Percentiles rank a stretch among this genome's conserved stretches.
phyloP scores from a whole-genome alignment of 2,888 invertebrate genomes.

The Pristionchus fissidentatus region DNA sequence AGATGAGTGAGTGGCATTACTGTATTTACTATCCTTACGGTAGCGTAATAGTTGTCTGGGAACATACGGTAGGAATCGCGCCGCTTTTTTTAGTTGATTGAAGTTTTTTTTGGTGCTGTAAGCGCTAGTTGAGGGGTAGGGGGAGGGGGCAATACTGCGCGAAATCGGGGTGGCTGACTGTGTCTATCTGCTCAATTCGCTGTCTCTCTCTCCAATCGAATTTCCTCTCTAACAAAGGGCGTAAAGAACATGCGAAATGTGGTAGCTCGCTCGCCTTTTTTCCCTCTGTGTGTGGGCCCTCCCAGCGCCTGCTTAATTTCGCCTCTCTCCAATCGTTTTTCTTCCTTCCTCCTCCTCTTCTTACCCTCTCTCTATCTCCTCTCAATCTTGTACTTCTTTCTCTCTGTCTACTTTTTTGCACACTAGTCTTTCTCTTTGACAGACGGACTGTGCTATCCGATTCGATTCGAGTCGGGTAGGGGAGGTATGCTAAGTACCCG shows the following conservation, averaged over 20 bases:
- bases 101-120: not conserved
- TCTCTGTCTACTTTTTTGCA: too few species aligned
- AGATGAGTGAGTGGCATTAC: constrained; percentile 9
- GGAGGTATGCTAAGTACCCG: constrained; percentile 13
- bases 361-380: constrained; percentile 36
- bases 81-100: constrained; percentile 39
- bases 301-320: constrained; percentile 26
- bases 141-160: too few species aligned
- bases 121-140: constrained; percentile 11
- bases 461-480: constrained; percentile 31
- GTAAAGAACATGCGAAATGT: constrained; percentile 36
- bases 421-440: constrained; percentile 42
- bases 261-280: not conserved
- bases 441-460: constrained; percentile 7
- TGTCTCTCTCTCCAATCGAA: not conserved
- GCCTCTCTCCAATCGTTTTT: not conserved
- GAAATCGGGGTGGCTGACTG: constrained; percentile 5
- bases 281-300: not conserved
- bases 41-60: not conserved
- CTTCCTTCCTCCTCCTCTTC: constrained; percentile 6
- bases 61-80: not conserved
- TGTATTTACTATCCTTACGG: not conserved
- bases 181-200: constrained; percentile 22
- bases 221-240: not conserved
- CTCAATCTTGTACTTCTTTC: not conserved